Base-by-base conservation (phyloP, 64 coral and sea anemone species). In the Montipora cactus region DNA sequence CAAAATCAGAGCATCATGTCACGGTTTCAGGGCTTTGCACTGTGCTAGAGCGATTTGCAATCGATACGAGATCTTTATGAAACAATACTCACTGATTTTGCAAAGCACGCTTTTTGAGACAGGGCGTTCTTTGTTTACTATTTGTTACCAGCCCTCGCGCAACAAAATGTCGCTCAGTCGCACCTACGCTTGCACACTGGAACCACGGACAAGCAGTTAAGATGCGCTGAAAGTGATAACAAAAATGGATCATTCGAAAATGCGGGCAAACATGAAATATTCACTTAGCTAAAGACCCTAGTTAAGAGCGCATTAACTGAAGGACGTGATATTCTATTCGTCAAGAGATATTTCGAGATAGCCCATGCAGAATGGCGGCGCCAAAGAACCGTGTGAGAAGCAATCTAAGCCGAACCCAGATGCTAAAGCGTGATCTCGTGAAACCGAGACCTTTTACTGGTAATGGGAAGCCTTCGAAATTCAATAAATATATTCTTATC, bases 231-330 rank as follows among this genome's bases (percentile, higher is more conserved):
- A 4, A 71, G 19, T n/a, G 12, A n/a, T 14, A 18, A 18, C 59
- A 48, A 10, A 67, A 68, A 84, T 68, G 46, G 16, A 37, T 69
- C 44, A 71, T 70, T 86, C 68, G 15, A 70, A 51, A 86, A 71
- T 16, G n/a, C 7, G 25, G 44, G 44, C 66, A 22, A 15, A 46
- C 44, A 71, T 71, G 12, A 70, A 69, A 19, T 46, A 71, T 66
- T 86, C 82, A 71, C 82, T 86, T 86, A 86, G 47, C 66, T 22
- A 47, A 86, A 67, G 82, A 45, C 45, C 82, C 19, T 16, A 48
- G 62, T 86, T 86, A 86, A 86, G 48, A 86, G 66, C 64, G 71
- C 66, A 71, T 86, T 86, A 50, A 86, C 59, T 84, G 67, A 84
- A 47, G 59, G 61, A 19, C 45, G 45, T 21, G 66, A 49, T 86